Conservation (phyloP, 2,797 vertebrate genomes). For the Manis javanica region DNA sequence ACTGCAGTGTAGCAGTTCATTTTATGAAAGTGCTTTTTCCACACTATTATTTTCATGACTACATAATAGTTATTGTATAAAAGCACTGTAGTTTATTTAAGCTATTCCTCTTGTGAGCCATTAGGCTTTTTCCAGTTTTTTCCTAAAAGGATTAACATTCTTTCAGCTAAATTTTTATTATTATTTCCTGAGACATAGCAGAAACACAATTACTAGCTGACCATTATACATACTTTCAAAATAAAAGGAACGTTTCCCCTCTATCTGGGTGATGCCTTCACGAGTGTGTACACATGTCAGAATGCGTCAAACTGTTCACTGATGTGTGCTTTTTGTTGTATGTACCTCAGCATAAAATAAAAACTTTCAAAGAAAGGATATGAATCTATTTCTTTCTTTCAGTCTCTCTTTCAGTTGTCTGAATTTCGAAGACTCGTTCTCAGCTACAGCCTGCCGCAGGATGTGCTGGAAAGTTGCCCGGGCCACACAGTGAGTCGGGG, state of each 20-base stretch:
- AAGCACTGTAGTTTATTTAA: background rate
- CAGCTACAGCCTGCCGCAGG: conserved; percentile 93
- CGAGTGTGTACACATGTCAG: too few relatives aligned
- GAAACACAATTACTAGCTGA: background rate
- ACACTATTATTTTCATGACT: background rate
- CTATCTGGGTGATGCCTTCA: too few relatives aligned
- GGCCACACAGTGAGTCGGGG: conserved; percentile 92
- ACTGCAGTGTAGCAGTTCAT: background rate
- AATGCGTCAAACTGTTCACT: too few relatives aligned
- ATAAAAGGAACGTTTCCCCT: background rate
- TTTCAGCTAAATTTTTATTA: background rate
- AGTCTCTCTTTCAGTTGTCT: conserved; percentile 98
- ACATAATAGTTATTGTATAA: background rate
- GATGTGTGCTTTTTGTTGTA: too few relatives aligned
- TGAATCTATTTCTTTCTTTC: conserved; percentile 69
- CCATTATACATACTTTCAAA: background rate
- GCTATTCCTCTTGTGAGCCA: background rate
- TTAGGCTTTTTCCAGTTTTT: background rate
- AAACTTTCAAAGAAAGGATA: conserved; percentile 16
- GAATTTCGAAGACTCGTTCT: conserved; percentile 96
- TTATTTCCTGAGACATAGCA: background rate
- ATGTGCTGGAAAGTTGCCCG: conserved; percentile 90
- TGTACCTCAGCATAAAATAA: too few relatives aligned
- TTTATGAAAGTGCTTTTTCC: background rate
- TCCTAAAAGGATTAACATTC: background rate